These are phyloP conservation scores for Istiophorus platypterus DNA, from an alignment of 2,113 vertebrate species.

Conservation along the genomic window DNA sequence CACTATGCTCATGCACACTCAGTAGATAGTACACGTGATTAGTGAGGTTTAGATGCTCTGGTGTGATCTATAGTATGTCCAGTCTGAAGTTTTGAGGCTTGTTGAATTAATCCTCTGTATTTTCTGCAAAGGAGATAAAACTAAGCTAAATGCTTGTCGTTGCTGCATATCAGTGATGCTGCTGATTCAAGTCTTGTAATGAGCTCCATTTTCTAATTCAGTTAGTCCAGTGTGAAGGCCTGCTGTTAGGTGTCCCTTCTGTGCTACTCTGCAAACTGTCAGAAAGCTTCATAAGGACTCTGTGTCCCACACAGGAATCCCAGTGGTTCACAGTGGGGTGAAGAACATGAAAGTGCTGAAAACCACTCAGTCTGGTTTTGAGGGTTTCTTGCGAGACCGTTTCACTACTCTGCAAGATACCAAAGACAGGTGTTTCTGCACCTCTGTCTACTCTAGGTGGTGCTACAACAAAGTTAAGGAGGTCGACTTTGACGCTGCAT, in stretches of 20 bases:
- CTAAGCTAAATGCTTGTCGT: background rate
- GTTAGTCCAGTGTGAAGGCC: no score
- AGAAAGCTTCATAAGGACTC: background rate
- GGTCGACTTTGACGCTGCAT: constrained; percentile 87
- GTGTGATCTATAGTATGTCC: constrained; percentile 12
- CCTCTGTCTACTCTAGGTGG: constrained; percentile 91
- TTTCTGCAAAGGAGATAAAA: background rate
- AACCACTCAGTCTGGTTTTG: constrained; percentile 95
- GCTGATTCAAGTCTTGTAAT: background rate
- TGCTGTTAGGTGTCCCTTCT: background rate
- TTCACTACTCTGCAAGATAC: constrained; percentile 92
- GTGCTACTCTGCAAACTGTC: background rate
- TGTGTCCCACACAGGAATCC: constrained; percentile 79
- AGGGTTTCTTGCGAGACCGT: constrained; percentile 89
- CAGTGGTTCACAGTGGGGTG: constrained; percentile 90
- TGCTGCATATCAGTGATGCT: background rate
- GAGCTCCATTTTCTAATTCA: background rate
- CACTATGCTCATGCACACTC: background rate
- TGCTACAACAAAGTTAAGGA: constrained; percentile 84
- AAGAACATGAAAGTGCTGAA: constrained; percentile 94
- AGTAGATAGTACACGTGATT: background rate
- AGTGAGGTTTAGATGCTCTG: background rate
- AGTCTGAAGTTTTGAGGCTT: background rate
- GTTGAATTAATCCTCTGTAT: background rate
- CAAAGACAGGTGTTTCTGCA: constrained; percentile 92